A percentile compares a stretch with the other conserved stretches of the same genome.
phyloP scores from a whole-genome alignment of 2,888 invertebrate species.

The Anorthoa munda region DNA sequence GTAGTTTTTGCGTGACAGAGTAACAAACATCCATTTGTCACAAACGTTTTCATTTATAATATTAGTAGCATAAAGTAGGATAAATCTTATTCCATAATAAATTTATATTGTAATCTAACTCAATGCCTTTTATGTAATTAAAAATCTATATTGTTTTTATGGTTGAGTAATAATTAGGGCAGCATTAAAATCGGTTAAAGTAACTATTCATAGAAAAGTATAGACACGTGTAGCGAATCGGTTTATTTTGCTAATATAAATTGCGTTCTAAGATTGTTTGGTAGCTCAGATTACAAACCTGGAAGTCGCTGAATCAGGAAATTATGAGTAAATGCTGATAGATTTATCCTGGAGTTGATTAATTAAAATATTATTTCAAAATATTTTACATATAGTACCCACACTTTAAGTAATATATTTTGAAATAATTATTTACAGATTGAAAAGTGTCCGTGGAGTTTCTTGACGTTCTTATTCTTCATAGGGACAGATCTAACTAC shows the following conservation, averaged over 20 bases:
- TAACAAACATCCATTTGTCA: too few species aligned
- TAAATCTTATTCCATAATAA: background rate
- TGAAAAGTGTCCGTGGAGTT: too few species aligned
- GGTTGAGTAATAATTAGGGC: background rate
- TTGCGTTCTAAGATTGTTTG: background rate
- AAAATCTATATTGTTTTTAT: background rate
- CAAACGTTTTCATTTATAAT: too few species aligned
- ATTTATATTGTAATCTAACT: background rate
- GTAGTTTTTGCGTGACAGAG: too few species aligned
- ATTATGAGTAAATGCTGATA: too few species aligned
- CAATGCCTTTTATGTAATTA: background rate
- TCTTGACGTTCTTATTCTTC: too few species aligned
- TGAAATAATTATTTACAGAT: too few species aligned
- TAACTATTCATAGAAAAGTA: background rate
- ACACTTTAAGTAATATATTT: too few species aligned
- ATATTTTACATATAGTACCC: too few species aligned
- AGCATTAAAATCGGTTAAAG: background rate
- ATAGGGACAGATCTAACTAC: too few species aligned
- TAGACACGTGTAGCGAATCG: background rate
- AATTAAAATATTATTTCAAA: too few species aligned
- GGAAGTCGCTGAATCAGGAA: background rate
- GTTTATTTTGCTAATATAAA: background rate
- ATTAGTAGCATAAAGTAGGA: too few species aligned
- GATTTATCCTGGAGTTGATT: background rate
- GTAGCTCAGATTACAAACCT: background rate